phyloP scores from a whole-genome alignment of 1,140 invertebrate genomes.

The Maconellicoccus hirsutus region DNA sequence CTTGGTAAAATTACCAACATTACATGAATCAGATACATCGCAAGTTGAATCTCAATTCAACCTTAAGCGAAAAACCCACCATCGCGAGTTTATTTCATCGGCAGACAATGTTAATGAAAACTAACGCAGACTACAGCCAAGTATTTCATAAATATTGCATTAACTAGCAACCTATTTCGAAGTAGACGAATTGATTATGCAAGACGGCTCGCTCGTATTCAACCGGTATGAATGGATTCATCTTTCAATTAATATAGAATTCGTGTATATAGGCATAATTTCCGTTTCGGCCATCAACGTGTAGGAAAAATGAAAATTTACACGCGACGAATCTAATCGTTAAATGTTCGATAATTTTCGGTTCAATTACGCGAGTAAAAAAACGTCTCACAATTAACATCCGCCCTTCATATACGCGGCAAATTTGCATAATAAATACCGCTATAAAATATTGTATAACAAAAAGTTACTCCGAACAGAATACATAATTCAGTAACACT shows the following conservation, averaged over 20 bases:
- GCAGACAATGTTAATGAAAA: background rate
- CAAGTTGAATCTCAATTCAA: too few species aligned
- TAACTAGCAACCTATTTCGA: background rate
- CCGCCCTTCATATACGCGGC: too few species aligned
- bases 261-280: too few species aligned
- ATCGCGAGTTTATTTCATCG: background rate
- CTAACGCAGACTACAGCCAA: background rate
- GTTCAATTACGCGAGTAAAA: too few species aligned
- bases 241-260: background rate
- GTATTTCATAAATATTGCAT: constrained; percentile 5
- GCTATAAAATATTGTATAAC: background rate
- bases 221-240: background rate
- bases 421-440: constrained; percentile 1
- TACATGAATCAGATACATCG: too few species aligned
- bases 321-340: too few species aligned
- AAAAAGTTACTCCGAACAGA: background rate
- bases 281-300: too few species aligned
- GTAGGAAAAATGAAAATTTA: too few species aligned
- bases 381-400: too few species aligned
- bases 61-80: too few species aligned
- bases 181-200: background rate
- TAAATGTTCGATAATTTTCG: too few species aligned
- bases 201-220: background rate
- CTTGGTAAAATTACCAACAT: too few species aligned
- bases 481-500: background rate